Evolutionary conservation across 1,140 invertebrate species (phyloP).

Genomic region (Eupristina koningsbergeri): DNA sequence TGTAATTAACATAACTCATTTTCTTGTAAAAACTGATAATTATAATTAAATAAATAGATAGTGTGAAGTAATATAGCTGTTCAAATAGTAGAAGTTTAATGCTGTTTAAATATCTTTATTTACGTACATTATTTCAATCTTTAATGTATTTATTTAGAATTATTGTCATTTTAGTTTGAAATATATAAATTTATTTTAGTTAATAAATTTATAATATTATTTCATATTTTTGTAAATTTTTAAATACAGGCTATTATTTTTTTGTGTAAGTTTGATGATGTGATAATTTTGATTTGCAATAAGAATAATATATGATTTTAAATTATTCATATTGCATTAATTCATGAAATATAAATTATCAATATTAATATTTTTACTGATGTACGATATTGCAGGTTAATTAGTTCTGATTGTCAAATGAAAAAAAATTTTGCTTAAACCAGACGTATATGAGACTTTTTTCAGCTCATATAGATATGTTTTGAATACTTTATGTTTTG

Average conservation of each 20-base stretch:
- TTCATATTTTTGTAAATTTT: background rate
- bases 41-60: background rate
- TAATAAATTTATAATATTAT: background rate
- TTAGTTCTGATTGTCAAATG: background rate
- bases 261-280: too few relatives aligned
- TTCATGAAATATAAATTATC: background rate
- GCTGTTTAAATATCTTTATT: background rate
- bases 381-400: background rate
- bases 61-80: background rate
- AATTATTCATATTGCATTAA: background rate
- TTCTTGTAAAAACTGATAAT: too few relatives aligned
- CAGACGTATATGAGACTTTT: too few relatives aligned
- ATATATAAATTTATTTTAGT: background rate
- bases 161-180: background rate
- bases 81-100: conserved; percentile 24
- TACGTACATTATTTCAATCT: background rate
- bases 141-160: background rate
- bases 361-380: background rate
- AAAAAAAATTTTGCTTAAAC: background rate
- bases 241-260: too few relatives aligned
- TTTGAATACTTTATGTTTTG: too few relatives aligned
- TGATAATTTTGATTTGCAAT: background rate
- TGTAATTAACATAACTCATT: too few relatives aligned
- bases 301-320: background rate
- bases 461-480: too few relatives aligned